Base-by-base conservation (phyloP, 2,113 vertebrate species). In the Varanus komodoensis region DNA sequence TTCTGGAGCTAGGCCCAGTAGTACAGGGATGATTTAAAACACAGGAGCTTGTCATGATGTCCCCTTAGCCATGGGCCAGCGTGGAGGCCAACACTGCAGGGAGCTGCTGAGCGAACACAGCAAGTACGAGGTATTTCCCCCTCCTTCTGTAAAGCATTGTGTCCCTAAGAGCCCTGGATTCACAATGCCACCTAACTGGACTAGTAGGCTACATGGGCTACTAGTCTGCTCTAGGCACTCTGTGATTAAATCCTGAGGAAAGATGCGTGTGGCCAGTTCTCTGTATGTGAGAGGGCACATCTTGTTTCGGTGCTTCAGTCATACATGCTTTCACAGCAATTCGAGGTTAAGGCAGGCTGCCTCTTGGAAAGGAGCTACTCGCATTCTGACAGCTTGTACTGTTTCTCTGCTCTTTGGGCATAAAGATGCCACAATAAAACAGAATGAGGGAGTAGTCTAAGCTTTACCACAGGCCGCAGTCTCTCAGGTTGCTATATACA, bases 361-460 rank as follows among this genome's bases (percentile, higher is more conserved):
- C 11, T 34, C n/a, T n/a, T n/a, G 12, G 12, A n/a, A 32, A 61
- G 54, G 52, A 61, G 27, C 50, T 19, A 44, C 38, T 44, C 38
- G 38, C 3, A 61, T 57, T 82, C 12, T 52, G 27, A 52, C 29
- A n/a, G 52, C 80, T n/a, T n/a, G n/a, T 23, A 25, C 84, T 69
- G 29, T 54, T 81, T 52, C 27, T 84, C 23, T 0, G 17, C 44
- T 2, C 38, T 52, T 89, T 80, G 89, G 82, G 54, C 15, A 11
- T 87, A 78, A 90, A 50, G 91, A 81, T 67, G 29, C 90, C 91
- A 93, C 91, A 88, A 48, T 7, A 34, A 91, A 52, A 90, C 89
- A 90, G 27, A 48, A 82, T 52, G 92, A 91, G 17, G 34, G 6
- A 48, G 44, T 38, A 12, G 12, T 17, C 4, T 17, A 64, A 91